Conservation (phyloP, 2,888 invertebrate species). For the Tanytarsus gracilentus region DNA sequence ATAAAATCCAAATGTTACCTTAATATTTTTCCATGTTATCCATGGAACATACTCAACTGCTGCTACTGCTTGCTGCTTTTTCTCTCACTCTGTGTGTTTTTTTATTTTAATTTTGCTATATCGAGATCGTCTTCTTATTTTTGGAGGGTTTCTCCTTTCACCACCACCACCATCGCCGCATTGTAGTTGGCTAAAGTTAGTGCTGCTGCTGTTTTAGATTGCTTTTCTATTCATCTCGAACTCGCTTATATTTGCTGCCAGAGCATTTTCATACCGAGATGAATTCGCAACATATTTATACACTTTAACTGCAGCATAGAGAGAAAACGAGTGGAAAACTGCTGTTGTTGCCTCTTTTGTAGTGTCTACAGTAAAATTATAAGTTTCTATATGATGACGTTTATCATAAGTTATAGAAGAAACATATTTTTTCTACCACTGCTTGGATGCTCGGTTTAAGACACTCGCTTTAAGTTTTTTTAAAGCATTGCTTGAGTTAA, state of each 20-base stretch:
- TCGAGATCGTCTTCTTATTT: slow-evolving; percentile 26
- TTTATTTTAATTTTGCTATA: slow-evolving; percentile 29
- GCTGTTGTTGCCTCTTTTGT: slow-evolving; percentile 19
- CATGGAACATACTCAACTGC: slow-evolving; percentile 20
- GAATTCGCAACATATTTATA: slow-evolving; percentile 20
- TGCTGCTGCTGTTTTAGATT: slow-evolving; percentile 12
- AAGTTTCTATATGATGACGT: neutral
- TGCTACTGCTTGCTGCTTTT: too few relatives aligned
- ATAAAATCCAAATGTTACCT: slow-evolving; percentile 30
- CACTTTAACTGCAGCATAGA: neutral
- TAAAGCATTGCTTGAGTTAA: neutral
- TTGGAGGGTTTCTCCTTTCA: neutral
- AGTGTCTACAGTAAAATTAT: slow-evolving; percentile 24
- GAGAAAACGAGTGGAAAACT: neutral
- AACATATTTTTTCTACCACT: slow-evolving; percentile 19
- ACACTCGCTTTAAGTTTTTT: neutral
- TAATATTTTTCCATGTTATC: slow-evolving; percentile 28
- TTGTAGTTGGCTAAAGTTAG: neutral
- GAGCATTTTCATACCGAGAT: slow-evolving; percentile 24
- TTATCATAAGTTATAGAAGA: slow-evolving; percentile 20
- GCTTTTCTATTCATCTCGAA: slow-evolving; percentile 27
- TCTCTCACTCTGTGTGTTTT: slow-evolving; percentile 2
- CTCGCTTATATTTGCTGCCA: neutral
- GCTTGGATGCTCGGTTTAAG: neutral
- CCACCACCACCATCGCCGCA: neutral